Evolutionary conservation across 2,113 vertebrate genomes (phyloP).

Genomic region (Nanorana parkeri): DNA sequence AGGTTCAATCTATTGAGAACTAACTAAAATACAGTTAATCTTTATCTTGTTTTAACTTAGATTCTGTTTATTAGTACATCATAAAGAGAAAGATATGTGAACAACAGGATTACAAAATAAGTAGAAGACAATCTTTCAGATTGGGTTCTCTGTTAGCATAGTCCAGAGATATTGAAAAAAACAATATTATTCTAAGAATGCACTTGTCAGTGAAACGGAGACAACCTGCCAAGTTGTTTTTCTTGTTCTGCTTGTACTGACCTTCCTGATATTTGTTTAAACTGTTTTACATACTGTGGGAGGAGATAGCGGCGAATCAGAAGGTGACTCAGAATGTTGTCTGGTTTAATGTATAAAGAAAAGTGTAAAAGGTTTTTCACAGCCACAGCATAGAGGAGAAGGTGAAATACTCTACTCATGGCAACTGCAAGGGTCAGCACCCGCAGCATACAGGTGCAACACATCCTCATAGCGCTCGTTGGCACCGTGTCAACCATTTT

Average conservation of each 20-base stretch:
- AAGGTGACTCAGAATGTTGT: not conserved
- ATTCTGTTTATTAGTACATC: too few relatives aligned
- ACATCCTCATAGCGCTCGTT: not conserved
- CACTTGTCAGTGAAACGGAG: not conserved
- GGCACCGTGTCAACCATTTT: not conserved
- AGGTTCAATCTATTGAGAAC: too few relatives aligned
- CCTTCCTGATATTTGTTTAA: conserved; percentile 9
- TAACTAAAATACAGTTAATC: too few relatives aligned
- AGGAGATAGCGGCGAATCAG: conserved; percentile 20
- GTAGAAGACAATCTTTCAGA: too few relatives aligned
- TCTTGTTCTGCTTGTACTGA: conserved; percentile 36
- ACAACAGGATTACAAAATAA: too few relatives aligned
- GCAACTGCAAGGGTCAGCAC: not conserved
- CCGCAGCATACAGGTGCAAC: not conserved
- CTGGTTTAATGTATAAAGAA: conserved; percentile 3
- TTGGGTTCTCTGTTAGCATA: too few relatives aligned
- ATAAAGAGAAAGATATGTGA: too few relatives aligned
- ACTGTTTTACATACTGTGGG: conserved; percentile 40
- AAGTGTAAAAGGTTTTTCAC: conserved; percentile 24
- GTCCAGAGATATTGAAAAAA: not conserved
- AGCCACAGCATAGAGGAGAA: not conserved
- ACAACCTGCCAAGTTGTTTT: conserved; percentile 7
- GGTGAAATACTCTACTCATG: not conserved
- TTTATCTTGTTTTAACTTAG: too few relatives aligned
- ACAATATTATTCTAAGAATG: not conserved